Evolutionary conservation across 1,140 invertebrate genomes (phyloP), one percentile per base, ranked within the genome.

Genomic region (Aphaenogaster floridana): DNA sequence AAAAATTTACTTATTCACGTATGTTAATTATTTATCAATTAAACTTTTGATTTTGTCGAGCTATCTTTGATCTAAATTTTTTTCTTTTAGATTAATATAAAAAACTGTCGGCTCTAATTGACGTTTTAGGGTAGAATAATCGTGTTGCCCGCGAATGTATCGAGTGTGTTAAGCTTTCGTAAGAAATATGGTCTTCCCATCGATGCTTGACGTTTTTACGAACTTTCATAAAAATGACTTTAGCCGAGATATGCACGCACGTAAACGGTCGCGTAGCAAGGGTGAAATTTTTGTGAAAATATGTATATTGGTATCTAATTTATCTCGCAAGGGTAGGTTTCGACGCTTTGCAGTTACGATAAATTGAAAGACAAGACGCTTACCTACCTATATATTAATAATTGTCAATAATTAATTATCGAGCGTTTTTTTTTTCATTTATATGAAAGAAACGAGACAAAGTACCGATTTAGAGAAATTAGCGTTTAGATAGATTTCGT

Each of bases 401-500:
- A 74, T 59, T 83, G 48, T 72, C 64, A 81, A 76, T 83, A 83
- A 81, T 88, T 90, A 77, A 69, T 86, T 87, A 88, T 57, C 79
- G 34, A 78, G 83, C 64, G 86, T 91, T 91, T 92, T 66, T 63
- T 69, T 69, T 48, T 28, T 45, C 28, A 91, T 92, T 92, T 92
- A 59, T 90, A 89, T 80, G 45, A 79, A 59, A 36, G 57, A 64
- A 39, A 64, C 77, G 86, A 90, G 80, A 89, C 78, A 86, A 88
- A 66, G 71, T 91, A 90, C 64, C 81, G 87, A 86, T 90, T 39
- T 91, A 91, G 90, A 88, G 74, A 66, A 91, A 87, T 89, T 92
- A 91, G 89, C 86, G 57, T 91, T 61, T 84, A 85, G 74, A 87
- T 92, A 92, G 90, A 88, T 92, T 92, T 92, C 92, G 89, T 92